A percentile compares a stretch with the other conserved stretches of the same genome.
Evolutionary conservation across 2,113 vertebrate genomes (phyloP).

Genomic region (Danionella cerebrum): DNA sequence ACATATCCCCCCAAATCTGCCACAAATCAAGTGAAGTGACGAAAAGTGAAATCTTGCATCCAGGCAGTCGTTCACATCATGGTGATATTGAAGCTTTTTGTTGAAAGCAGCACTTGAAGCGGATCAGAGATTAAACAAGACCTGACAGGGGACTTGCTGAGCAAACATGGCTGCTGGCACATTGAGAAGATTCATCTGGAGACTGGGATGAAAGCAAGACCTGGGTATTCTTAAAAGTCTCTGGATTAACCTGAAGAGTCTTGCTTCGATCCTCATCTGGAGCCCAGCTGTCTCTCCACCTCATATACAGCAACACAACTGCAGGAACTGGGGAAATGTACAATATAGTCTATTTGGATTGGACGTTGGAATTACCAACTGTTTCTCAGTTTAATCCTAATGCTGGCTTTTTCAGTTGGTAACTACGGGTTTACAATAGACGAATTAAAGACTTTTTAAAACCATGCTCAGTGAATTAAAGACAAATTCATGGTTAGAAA

Average conservation of each 20-base stretch:
- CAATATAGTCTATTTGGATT: not conserved
- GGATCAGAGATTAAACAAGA: slow-evolving; percentile 42
- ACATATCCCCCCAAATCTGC: too few relatives aligned
- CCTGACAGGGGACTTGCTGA: slow-evolving; percentile 28
- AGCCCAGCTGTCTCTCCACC: slow-evolving; percentile 52
- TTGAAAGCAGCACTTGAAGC: slow-evolving; percentile 43
- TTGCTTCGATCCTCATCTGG: slow-evolving; percentile 58
- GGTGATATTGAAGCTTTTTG: slow-evolving; percentile 36
- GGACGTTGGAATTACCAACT: too few relatives aligned
- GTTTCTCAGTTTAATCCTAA: too few relatives aligned
- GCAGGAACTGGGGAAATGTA: not conserved
- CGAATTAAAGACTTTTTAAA: not conserved
- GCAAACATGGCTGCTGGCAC: slow-evolving; percentile 39
- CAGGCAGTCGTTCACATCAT: slow-evolving; percentile 34
- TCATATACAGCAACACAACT: not conserved
- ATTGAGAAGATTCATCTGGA: slow-evolving; percentile 43
- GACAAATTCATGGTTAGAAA: too few relatives aligned
- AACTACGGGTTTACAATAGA: too few relatives aligned
- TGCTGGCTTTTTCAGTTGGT: too few relatives aligned
- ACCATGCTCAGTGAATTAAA: too few relatives aligned
- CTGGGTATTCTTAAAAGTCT: not conserved
- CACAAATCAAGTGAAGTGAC: not conserved
- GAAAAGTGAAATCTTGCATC: not conserved
- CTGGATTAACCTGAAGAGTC: slow-evolving; percentile 42
- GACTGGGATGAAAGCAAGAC: slow-evolving; percentile 42